phyloP scores from a whole-genome alignment of 2,888 invertebrate species.

The Clitarchus hookeri region DNA sequence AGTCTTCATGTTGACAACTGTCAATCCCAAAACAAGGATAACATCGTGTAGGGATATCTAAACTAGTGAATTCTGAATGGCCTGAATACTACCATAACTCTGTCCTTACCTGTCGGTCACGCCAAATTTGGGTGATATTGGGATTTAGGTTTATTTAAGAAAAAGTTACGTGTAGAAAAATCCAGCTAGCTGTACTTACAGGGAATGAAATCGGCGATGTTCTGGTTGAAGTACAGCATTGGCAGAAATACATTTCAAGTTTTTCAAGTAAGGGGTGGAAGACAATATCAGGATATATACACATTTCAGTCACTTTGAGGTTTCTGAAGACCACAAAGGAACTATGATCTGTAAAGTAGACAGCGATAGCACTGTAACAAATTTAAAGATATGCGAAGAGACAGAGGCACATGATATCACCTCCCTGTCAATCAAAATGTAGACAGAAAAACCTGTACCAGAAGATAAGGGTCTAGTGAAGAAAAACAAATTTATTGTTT shows the following conservation, averaged over 20 bases:
- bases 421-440: background rate
- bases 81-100: too few relatives aligned
- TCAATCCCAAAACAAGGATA: too few relatives aligned
- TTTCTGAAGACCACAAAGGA: too few relatives aligned
- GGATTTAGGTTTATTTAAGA: too few relatives aligned
- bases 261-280: too few relatives aligned
- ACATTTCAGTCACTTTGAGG: too few relatives aligned
- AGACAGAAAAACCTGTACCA: background rate
- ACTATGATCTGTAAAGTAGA: background rate
- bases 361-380: background rate
- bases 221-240: too few relatives aligned
- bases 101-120: background rate
- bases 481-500: background rate
- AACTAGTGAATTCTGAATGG: too few relatives aligned
- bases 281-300: background rate
- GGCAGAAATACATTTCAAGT: background rate
- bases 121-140: background rate
- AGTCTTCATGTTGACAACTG: background rate
- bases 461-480: background rate
- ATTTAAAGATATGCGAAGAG: background rate
- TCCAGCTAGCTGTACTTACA: too few relatives aligned
- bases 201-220: too few relatives aligned
- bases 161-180: too few relatives aligned
- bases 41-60: too few relatives aligned
- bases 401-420: background rate